Evolutionary conservation across 2,888 invertebrate genomes (phyloP).

Genomic region (Drosophila hawaiiensis): DNA sequence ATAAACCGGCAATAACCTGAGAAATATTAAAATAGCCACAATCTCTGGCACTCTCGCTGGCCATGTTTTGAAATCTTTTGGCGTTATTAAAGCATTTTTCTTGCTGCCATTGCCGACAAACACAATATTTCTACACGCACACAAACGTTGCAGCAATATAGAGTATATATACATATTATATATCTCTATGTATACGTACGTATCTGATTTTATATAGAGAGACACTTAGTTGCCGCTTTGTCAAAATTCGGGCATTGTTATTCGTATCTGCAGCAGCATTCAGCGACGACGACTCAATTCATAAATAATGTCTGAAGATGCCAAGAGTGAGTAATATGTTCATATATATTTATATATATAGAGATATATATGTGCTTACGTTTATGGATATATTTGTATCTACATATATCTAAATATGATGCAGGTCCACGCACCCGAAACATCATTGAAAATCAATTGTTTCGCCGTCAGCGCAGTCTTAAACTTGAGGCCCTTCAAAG

Average conservation of each 20-base stretch:
- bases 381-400: not conserved
- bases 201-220: slow-evolving; percentile 11
- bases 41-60: slow-evolving; percentile 38
- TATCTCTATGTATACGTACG: not conserved
- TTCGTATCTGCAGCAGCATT: slow-evolving; percentile 50
- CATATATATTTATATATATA: not conserved
- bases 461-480: slow-evolving; percentile 83
- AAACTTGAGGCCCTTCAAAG: slow-evolving; percentile 71
- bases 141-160: slow-evolving; percentile 7
- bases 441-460: slow-evolving; percentile 83
- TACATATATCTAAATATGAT: not conserved
- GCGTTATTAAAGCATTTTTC: slow-evolving; percentile 71
- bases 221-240: slow-evolving; percentile 49
- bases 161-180: not conserved
- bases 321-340: slow-evolving; percentile 61
- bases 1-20: slow-evolving; percentile 72
- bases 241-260: slow-evolving; percentile 59
- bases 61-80: slow-evolving; percentile 63
- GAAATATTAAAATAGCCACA: slow-evolving; percentile 65
- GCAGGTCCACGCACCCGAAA: slow-evolving; percentile 78
- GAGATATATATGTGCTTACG: not conserved
- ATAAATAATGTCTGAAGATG: slow-evolving; percentile 75
- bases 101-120: slow-evolving; percentile 43
- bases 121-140: slow-evolving; percentile 46
- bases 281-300: slow-evolving; percentile 58